Evolutionary conservation across 2,113 vertebrate genomes (phyloP), one percentile per base, ranked within the genome.

Genomic region (Parotia lawesii): DNA sequence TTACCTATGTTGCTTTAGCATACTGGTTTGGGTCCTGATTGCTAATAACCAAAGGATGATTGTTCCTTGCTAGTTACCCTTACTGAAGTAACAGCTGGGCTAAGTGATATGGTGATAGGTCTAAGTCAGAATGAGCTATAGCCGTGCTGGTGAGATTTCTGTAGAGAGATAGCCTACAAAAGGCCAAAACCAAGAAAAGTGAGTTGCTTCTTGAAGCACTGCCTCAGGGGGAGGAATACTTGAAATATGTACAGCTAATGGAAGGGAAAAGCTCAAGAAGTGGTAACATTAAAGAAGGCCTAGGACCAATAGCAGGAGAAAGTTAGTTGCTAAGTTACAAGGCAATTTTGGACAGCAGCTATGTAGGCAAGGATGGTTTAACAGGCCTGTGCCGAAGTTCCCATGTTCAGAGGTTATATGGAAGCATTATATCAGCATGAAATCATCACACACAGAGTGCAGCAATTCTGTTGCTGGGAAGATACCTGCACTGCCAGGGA

Each of bases 241-340:
- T 67, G 78, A 89, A 85, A 93, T 53, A 31, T 13, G 12, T n/a
- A 44, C 2, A 4, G 25, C 3, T 69, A 66, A 47, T 37, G 73
- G 71, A 77, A 72, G 47, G 57, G 50, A 33, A 70, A 86, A 86
- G 5, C 67, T 66, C 47, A 48, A 69, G 60, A 83, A 80, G 62
- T 44, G 12, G 47, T 66, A 40, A 64, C 22, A 51, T 70, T 90
- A 47, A 64, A 57, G 80, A 47, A 48, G 77, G n/a, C 57, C 79
- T 60, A 2, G 23, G 54, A 84, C 72, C 29, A 60, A 74, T 51
- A 71, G 83, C 72, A 81, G 80, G 40, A 94, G 80, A 65, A 78
- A 81, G 76, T 81, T n/a, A 75, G 94, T 93, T 92, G 90, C 90
- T 90, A 92, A 86, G 93, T 90, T 89, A 95, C 53, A 0, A 89